Evolutionary conservation across 2,888 invertebrate species (phyloP).

Genomic region (Temnothorax ravouxi): DNA sequence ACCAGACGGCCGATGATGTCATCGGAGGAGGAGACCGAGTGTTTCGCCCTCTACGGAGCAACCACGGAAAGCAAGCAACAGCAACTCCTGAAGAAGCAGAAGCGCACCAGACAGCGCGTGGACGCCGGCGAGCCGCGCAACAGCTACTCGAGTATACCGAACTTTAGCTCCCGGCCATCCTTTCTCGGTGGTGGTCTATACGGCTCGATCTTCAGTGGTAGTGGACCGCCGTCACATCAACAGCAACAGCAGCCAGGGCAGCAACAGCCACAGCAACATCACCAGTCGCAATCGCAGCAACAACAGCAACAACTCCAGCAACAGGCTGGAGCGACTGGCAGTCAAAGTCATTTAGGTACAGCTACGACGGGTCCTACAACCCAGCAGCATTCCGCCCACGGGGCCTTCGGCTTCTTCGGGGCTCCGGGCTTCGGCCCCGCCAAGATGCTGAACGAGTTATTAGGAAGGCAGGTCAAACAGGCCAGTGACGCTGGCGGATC

Average conservation of each 20-base stretch:
- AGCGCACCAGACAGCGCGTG: slow-evolving; percentile 97
- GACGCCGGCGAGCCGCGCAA: slow-evolving; percentile 98
- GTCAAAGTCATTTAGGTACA: slow-evolving; percentile 86
- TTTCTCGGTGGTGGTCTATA: slow-evolving; percentile 95
- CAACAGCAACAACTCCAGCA: slow-evolving; percentile 71
- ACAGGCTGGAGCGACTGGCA: slow-evolving; percentile 81
- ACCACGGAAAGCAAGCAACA: slow-evolving; percentile 88
- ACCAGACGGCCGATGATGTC: slow-evolving; percentile 95
- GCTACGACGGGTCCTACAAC: slow-evolving; percentile 86
- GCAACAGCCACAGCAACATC: slow-evolving; percentile 76
- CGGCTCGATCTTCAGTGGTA: slow-evolving; percentile 94
- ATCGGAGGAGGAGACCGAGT: slow-evolving; percentile 98
- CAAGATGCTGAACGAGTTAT: slow-evolving; percentile 96
- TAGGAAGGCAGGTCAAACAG: slow-evolving; percentile 93
- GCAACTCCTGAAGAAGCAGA: slow-evolving; percentile 95
- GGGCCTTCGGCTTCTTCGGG: slow-evolving; percentile 92
- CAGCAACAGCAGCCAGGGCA: slow-evolving; percentile 74
- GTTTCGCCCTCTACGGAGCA: slow-evolving; percentile 96
- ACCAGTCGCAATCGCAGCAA: slow-evolving; percentile 77
- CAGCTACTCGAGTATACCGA: slow-evolving; percentile 94
- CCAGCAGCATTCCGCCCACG: slow-evolving; percentile 88
- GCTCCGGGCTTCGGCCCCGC: slow-evolving; percentile 95
- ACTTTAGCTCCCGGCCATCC: slow-evolving; percentile 92
- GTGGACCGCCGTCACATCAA: slow-evolving; percentile 85
- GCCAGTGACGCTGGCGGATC: slow-evolving; percentile 89